Evolutionary conservation across 2,888 invertebrate genomes (phyloP).

Genomic region (Drosophila tanythrix): DNA sequence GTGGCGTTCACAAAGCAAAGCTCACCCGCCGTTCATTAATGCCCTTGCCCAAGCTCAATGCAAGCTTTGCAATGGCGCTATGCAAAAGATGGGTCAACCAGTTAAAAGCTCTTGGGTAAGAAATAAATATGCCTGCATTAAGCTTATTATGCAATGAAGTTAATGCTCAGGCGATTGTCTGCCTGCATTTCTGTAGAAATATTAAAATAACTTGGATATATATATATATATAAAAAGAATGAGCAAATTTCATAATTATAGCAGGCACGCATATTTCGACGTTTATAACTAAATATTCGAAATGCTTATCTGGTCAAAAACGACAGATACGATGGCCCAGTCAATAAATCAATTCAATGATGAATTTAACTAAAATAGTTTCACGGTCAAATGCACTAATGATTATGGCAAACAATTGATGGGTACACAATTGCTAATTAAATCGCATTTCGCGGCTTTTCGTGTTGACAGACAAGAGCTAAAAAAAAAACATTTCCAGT

Average conservation of each 20-base stretch:
- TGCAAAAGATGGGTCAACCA: slow-evolving; percentile 4
- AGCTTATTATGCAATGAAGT: neutral
- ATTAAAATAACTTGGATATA: neutral
- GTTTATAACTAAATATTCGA: neutral
- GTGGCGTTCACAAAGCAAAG: slow-evolving; percentile 14
- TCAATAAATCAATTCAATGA: slow-evolving; percentile 9
- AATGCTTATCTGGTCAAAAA: neutral
- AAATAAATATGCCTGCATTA: neutral
- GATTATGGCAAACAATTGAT: slow-evolving; percentile 1
- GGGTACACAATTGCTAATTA: neutral
- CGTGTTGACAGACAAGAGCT: neutral
- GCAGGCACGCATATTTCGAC: neutral
- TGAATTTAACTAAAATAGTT: slow-evolving; percentile 8
- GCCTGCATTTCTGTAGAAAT: neutral
- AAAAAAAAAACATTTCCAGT: neutral
- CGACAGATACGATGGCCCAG: neutral
- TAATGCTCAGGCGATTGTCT: neutral
- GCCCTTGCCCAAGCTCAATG: slow-evolving; percentile 12
- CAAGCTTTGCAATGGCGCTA: neutral
- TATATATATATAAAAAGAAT: neutral
- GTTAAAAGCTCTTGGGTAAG: neutral
- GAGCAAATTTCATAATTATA: neutral
- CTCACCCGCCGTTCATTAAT: neutral
- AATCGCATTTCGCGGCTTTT: neutral
- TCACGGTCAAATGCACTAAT: slow-evolving; percentile 26